phyloP scores from a whole-genome alignment of 2,797 vertebrate species.

The Nyctalus aviator region DNA sequence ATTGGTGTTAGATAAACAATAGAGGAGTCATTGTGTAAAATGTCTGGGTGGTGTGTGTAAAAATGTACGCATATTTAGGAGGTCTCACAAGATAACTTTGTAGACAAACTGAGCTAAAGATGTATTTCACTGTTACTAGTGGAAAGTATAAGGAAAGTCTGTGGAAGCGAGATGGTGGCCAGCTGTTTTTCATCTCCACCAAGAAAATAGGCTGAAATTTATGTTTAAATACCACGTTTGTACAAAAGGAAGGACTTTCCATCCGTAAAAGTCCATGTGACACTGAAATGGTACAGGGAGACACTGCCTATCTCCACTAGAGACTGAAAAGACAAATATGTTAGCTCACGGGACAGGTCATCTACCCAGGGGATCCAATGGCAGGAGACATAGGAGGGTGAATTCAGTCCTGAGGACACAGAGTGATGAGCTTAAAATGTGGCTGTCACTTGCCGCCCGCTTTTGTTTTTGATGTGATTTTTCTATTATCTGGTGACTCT shows the following conservation, averaged over 20 bases:
- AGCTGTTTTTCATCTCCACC: background rate
- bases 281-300: background rate
- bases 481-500: background rate
- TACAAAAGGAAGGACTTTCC: background rate
- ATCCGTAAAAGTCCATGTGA: background rate
- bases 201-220: background rate
- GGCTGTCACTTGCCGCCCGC: background rate
- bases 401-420: background rate
- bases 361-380: background rate
- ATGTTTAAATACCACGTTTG: background rate
- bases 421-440: background rate
- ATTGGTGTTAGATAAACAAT: background rate
- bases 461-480: constrained; percentile 7
- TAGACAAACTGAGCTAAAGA: background rate
- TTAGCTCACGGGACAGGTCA: background rate
- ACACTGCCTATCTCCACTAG: background rate
- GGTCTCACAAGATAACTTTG: constrained; percentile 48
- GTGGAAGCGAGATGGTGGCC: background rate
- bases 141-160: background rate
- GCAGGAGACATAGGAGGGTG: background rate
- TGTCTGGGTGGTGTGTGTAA: background rate
- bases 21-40: background rate
- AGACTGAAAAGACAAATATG: background rate
- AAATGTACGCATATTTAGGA: constrained; percentile 9
- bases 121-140: background rate